These are phyloP conservation scores for Emys orbicularis DNA, from an alignment of 2,797 vertebrate genomes.

Conservation along the genomic window DNA sequence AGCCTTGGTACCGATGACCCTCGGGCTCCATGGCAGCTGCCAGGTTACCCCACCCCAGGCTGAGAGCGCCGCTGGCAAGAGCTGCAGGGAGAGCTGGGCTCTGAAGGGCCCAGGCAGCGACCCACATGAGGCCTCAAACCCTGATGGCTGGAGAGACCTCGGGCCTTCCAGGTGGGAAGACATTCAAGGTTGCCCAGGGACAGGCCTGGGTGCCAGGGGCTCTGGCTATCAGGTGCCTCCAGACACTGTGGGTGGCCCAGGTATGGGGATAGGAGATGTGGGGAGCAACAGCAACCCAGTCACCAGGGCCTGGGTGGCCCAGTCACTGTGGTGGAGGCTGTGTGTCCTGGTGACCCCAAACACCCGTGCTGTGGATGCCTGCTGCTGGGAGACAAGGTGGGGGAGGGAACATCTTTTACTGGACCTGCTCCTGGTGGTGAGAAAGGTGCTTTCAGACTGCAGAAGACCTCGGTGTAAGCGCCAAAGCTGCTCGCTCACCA, in stretches of 20 bases:
- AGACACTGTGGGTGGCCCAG: not conserved
- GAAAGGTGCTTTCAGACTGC: not conserved
- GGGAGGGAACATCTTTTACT: not conserved
- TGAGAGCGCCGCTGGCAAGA: rapidly evolving
- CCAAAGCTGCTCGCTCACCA: not conserved
- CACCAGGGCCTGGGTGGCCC: not conserved
- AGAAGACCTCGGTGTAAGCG: not conserved
- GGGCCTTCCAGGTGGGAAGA: not conserved
- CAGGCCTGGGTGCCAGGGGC: not conserved
- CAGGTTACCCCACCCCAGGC: not conserved
- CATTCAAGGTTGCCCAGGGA: not conserved
- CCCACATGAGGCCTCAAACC: not conserved
- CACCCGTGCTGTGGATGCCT: not conserved
- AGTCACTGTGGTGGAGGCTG: not conserved
- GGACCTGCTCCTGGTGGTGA: no score
- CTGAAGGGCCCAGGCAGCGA: not conserved
- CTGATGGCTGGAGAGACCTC: not conserved
- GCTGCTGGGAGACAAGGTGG: not conserved
- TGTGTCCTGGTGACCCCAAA: not conserved
- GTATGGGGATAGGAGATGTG: not conserved
- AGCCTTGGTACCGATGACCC: not conserved
- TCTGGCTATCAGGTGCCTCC: not conserved
- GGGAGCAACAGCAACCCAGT: not conserved
- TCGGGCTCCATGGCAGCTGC: not conserved
- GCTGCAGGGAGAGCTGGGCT: not conserved